phyloP scores from a whole-genome alignment of 2,113 vertebrate species.

The Silurus asotus region DNA sequence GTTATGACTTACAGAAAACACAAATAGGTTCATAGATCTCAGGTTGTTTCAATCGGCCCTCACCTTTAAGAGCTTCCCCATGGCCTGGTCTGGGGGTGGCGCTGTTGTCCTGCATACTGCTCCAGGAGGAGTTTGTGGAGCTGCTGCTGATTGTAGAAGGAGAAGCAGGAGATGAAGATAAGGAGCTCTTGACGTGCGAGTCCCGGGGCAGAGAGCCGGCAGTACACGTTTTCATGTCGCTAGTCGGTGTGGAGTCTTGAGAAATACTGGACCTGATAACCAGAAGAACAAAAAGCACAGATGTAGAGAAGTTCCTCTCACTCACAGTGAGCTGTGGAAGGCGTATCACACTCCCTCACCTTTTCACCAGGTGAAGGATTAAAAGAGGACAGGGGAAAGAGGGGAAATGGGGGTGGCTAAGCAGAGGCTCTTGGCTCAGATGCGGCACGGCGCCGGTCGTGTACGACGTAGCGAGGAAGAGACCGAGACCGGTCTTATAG shows the following conservation, averaged over 20 bases:
- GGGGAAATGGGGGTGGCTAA: slow-evolving; percentile 56
- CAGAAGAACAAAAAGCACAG: background rate
- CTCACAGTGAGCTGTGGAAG: background rate
- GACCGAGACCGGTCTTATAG: slow-evolving; percentile 53
- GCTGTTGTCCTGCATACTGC: background rate
- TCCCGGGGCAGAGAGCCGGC: background rate
- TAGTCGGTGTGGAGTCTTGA: background rate
- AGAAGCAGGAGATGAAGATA: background rate
- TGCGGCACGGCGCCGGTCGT: slow-evolving; percentile 59
- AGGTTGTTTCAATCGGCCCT: background rate
- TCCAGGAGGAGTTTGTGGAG: background rate
- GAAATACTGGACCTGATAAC: slow-evolving; percentile 17
- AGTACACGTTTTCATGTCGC: slow-evolving; percentile 3
- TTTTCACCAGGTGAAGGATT: slow-evolving; percentile 9
- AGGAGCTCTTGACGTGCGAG: background rate
- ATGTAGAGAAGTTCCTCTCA: background rate
- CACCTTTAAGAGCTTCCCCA: background rate
- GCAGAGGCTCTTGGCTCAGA: slow-evolving; percentile 48
- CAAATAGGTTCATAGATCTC: too few species aligned
- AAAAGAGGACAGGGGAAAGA: background rate
- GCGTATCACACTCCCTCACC: slow-evolving; percentile 40
- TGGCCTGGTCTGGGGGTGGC: background rate
- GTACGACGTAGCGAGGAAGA: slow-evolving; percentile 46
- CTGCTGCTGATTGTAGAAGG: background rate
- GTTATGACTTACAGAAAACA: too few species aligned